Evolutionary conservation across 2,113 vertebrate genomes (phyloP), one percentile per base, ranked within the genome.

Genomic region (Hyperopisus bebe): DNA sequence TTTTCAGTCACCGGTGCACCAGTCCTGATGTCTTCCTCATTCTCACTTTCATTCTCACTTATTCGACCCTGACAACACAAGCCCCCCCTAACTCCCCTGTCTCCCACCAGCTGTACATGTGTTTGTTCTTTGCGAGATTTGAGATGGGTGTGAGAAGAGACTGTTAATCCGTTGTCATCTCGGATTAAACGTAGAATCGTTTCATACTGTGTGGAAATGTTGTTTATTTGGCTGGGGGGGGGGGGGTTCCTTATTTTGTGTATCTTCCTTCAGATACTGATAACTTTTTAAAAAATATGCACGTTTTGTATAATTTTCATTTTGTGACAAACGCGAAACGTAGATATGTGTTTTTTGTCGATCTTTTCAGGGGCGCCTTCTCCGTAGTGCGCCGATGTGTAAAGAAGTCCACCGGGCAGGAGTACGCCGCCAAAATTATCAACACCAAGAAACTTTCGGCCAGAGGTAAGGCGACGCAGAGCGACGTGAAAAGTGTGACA

Each of bases 361-460:
- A 94, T 92, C 88, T 3, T 92, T 93, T 94, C 93, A 99, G 98
- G 97, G 98, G 98, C 92, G 98, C 98, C 94, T 99, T 99, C 94
- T 99, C 98, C 39, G 95, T 99, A 87, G 98, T 99, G 66, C 97
- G 98, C 89, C 97, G 98, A 93, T 99, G 98, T 91, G 97, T 99
- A 92, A 99, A 99, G 96, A 99, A 98, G 94, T 97, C 96, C 89
- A 98, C 98, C 2, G 97, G 97, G 39, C 98, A 99, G 95, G 98
- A 99, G 93, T 99, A 98, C 94, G 98, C 98, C 93, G 98, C 98
- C 90, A 99, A 99, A 96, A 99, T 99, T 90, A 99, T 99, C 93
- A 99, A 99, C 95, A 99, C 98, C 85, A 99, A 99, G 96, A 99
- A 99, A 94, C 95, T 99, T 91, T 99, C 98, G 42, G 98, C 98